A percentile compares a stretch with the other conserved stretches of the same genome.
Conservation (phyloP, 2,888 invertebrate genomes). For the Acholoe squamosa region DNA sequence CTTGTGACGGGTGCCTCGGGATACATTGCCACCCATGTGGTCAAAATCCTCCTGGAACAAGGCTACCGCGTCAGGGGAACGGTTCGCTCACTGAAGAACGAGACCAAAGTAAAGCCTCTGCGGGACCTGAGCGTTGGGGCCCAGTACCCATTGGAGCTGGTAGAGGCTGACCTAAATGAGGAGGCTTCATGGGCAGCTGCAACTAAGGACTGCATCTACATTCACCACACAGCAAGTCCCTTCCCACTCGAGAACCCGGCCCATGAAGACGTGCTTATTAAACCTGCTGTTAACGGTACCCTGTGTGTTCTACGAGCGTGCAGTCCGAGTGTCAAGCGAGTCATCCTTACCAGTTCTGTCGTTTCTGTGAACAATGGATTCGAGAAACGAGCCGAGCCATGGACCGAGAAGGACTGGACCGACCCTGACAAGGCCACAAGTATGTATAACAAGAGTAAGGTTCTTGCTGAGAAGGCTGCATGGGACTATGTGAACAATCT, state of each 20-base stretch:
- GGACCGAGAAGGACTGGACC: constrained; percentile 66
- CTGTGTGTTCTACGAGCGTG: constrained; percentile 84
- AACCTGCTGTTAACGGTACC: constrained; percentile 85
- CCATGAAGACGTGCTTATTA: constrained; percentile 83
- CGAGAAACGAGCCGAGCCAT: neutral
- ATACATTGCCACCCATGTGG: constrained; percentile 21
- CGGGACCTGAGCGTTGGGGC: constrained; percentile 82
- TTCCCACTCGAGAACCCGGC: constrained; percentile 80
- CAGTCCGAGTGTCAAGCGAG: constrained; percentile 83
- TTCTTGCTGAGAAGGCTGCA: constrained; percentile 85
- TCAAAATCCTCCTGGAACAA: constrained; percentile 63
- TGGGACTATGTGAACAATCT: constrained; percentile 85
- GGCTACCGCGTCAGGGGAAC: constrained; percentile 57
- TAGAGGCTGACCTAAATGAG: constrained; percentile 47
- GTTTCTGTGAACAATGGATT: constrained; percentile 79
- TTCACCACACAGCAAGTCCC: constrained; percentile 84
- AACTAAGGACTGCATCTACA: constrained; percentile 83
- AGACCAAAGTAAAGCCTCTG: constrained; percentile 77
- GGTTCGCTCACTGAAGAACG: constrained; percentile 36
- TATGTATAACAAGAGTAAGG: constrained; percentile 83
- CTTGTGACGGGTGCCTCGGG: constrained; percentile 42
- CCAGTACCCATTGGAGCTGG: constrained; percentile 26
- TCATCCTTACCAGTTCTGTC: constrained; percentile 85
- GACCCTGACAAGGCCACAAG: constrained; percentile 31
- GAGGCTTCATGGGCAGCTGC: constrained; percentile 71